phyloP scores from a whole-genome alignment of 2,113 vertebrate genomes.

The Numenius arquata region DNA sequence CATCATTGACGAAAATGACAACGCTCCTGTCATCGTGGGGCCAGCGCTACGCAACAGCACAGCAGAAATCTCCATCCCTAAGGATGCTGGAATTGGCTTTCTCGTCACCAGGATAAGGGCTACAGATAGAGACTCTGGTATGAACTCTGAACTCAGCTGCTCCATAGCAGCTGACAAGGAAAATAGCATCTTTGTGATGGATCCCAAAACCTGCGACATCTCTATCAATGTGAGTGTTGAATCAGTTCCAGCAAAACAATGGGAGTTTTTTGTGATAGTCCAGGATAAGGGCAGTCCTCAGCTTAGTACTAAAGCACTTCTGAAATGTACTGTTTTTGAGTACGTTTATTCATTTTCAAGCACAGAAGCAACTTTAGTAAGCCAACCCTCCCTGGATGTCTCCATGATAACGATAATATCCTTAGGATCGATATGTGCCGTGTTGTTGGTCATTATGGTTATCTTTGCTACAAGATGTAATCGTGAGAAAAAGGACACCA shows the following conservation, averaged over 20 bases:
- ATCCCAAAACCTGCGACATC: conserved; percentile 89
- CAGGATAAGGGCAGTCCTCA: conserved; percentile 88
- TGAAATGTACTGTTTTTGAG: conserved; percentile 84
- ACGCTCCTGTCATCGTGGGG: conserved; percentile 84
- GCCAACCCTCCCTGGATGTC: conserved; percentile 82
- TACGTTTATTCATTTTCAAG: conserved; percentile 79
- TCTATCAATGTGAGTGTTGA: conserved; percentile 88
- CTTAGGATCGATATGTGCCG: conserved; percentile 87
- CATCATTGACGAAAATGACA: conserved; percentile 95
- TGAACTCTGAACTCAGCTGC: conserved; percentile 92
- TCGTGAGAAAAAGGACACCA: conserved; percentile 92
- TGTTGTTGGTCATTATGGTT: conserved; percentile 92
- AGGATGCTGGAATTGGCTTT: conserved; percentile 84
- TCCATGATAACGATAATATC: conserved; percentile 97
- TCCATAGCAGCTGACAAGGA: conserved; percentile 87
- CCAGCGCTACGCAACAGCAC: conserved; percentile 87
- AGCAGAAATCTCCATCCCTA: conserved; percentile 86
- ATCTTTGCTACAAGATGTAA: conserved; percentile 92
- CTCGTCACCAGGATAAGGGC: conserved; percentile 86
- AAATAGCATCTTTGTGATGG: conserved; percentile 86
- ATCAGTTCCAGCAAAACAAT: conserved; percentile 73
- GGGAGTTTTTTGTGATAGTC: conserved; percentile 87
- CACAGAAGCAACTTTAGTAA: conserved; percentile 76
- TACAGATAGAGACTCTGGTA: conserved; percentile 88
- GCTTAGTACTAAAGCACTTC: conserved; percentile 82